Evolutionary conservation across 2,113 vertebrate genomes (phyloP), one percentile per base, ranked within the genome.

Genomic region (Patagioenas fasciata): DNA sequence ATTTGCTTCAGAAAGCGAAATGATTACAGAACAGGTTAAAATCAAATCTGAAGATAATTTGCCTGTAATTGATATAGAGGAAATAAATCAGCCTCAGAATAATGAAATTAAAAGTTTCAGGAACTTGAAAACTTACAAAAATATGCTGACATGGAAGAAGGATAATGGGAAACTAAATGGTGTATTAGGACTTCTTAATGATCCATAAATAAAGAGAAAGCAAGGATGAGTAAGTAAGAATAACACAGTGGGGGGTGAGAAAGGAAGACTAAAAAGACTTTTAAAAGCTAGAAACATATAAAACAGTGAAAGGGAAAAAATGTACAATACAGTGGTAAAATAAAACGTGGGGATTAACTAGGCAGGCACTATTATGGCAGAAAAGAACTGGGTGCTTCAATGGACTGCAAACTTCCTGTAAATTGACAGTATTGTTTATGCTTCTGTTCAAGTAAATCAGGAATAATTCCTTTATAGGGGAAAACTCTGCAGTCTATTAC

Each of bases 401-500:
- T 51, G 42, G 51, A 74, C 61, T 34, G 31, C 36, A 92, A 84
- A 61, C 21, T 72, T 87, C 71, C 23, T 83, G 54, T 83, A 80
- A 90, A 92, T 90, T 88, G 88, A 11, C 15, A 66, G 26, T 9
- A 34, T 85, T 85, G 91, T 91, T 93, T 91, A 85, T 78, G 42
- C n/a, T 75, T 87, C 64, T 65, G 31, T 29, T 28, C 44, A 90
- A 80, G 93, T 85, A 92, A 88, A 82, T 92, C 58, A 65, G 32
- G 51, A 85, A 77, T 77, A 83, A 85, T 80, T 90, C 67, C 67
- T 95, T 83, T 91, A 78, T 61, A 61, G 18, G 51, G 36, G 40
- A 95, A 91, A 95, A 91, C 19, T 67, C 61, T 91, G 36, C 86
- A 80, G 60, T 89, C 77, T 61, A 60, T 88, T 92, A 38, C 54